These are phyloP conservation scores for Toxotes lorentzi DNA, from an alignment of 2,797 vertebrate species.

Conservation along the genomic window DNA sequence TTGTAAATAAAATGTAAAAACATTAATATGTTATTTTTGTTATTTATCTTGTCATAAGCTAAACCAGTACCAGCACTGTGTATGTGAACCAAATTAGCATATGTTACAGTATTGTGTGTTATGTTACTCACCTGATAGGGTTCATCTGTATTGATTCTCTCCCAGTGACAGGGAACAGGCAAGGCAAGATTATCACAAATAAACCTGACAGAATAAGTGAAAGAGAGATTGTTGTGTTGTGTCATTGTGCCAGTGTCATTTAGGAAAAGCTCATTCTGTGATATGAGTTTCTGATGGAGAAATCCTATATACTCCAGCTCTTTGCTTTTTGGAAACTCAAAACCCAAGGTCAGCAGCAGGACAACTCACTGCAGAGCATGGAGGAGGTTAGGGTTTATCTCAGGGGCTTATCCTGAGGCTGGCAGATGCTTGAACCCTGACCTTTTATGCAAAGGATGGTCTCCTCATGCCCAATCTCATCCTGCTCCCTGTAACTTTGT, in stretches of 20 bases:
- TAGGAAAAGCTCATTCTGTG: neutral
- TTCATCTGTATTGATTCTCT: slow-evolving; percentile 93
- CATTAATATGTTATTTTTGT: neutral
- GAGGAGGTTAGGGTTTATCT: neutral
- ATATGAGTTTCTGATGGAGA: neutral
- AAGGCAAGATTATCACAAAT: slow-evolving; percentile 97
- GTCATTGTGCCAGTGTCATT: neutral
- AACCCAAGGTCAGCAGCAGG: neutral
- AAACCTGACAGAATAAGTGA: slow-evolving; percentile 84
- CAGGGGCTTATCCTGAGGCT: neutral
- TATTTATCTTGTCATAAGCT: neutral
- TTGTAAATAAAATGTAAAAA: neutral
- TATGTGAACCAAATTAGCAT: neutral
- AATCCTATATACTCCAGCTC: neutral
- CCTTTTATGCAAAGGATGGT: neutral
- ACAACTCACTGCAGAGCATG: neutral
- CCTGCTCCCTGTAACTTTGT: neutral
- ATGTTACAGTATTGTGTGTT: neutral
- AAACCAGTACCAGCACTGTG: neutral
- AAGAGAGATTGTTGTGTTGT: slow-evolving; percentile 1
- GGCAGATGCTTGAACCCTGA: neutral
- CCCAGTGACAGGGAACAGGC: slow-evolving; percentile 96
- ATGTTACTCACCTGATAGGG: slow-evolving; percentile 89
- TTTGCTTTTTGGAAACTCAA: neutral
- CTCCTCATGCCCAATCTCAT: neutral